Base-by-base conservation (phyloP, 2,113 vertebrate genomes). In the Climacteris rufus region DNA sequence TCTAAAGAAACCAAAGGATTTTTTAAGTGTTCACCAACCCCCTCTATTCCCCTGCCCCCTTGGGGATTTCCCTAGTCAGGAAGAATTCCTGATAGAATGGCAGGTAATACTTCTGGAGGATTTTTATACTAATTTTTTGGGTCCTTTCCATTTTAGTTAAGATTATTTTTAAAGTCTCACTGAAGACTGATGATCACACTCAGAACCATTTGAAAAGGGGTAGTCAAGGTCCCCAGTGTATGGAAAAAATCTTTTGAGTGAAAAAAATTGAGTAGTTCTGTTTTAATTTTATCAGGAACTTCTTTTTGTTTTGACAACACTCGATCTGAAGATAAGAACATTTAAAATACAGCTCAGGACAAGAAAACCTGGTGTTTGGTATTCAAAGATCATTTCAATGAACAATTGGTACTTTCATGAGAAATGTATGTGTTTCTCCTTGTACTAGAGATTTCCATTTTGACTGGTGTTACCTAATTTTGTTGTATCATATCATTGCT, bases 21-120 rank as follows among this genome's bases (percentile, higher is more conserved):
- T 80, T 23, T 45, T 2, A 57, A 33, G 20, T 30, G n/a, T 69
- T 60, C 12, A 57, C 11, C 20, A 1, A 25, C 6, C 21, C 11
- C 2, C 9, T 4, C 15, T 8, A 9, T 30, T 6, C 4, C 3
- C 11, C 4, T 1, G 22, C 6, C 8, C 5, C 10, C 9, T 8
- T 42, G 21, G 19, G 7, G 13, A 52, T 88, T 77, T 50, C 7
- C 11, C 31, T 4, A 44, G 11, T 15, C 15, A 44, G 11, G 6
- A 79, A 83, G 13, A 91, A 33, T 5, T 77, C 16, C 39, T 65
- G 13, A 45, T 13, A 40, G 23, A 68, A 49, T 81, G 81, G 13
- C 9, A 39, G 21, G 5, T 53, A 72, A 35, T 68, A 44, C 8
- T n/a, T 37, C 2, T 44, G 17, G 22, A 31, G 15, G 21, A 72